Percentiles rank a stretch among this genome's conserved stretches.
These are phyloP conservation scores for Lutjanus erythropterus DNA, from an alignment of 2,113 vertebrate genomes.

Conservation along the genomic window DNA sequence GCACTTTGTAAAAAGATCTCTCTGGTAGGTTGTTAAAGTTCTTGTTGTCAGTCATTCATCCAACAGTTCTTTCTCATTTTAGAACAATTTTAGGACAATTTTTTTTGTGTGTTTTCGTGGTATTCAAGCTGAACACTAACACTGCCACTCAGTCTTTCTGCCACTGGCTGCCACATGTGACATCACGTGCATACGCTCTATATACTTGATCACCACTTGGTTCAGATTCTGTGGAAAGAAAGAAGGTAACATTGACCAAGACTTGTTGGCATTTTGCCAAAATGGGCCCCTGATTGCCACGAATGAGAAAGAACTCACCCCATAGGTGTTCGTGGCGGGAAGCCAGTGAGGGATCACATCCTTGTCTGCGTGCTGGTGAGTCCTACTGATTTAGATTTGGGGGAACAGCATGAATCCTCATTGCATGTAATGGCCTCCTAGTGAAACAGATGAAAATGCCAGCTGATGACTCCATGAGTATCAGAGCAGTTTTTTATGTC, in stretches of 20 bases:
- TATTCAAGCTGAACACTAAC: too few relatives aligned
- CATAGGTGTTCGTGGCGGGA: not conserved
- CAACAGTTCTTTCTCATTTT: too few relatives aligned
- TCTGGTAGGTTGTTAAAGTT: too few relatives aligned
- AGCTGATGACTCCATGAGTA: not conserved
- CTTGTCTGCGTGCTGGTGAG: not conserved
- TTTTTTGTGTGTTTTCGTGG: too few relatives aligned
- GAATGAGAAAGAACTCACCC: not conserved
- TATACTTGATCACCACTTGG: not conserved
- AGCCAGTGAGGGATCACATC: constrained; percentile 9
- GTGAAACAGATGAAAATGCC: not conserved
- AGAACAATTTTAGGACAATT: too few relatives aligned
- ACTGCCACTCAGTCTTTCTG: too few relatives aligned
- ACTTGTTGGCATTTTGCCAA: not conserved
- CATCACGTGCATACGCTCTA: too few relatives aligned
- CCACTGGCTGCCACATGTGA: too few relatives aligned
- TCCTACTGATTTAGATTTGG: not conserved
- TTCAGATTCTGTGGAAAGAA: not conserved
- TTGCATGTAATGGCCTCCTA: not conserved
- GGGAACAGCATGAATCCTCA: not conserved
- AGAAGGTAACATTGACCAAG: not conserved
- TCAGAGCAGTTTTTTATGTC: not conserved
- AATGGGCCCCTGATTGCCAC: not conserved
- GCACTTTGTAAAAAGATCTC: too few relatives aligned
- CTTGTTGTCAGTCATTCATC: too few relatives aligned